Evolutionary conservation across 2,797 vertebrate genomes (phyloP).

Genomic region (Tapirus indicus): DNA sequence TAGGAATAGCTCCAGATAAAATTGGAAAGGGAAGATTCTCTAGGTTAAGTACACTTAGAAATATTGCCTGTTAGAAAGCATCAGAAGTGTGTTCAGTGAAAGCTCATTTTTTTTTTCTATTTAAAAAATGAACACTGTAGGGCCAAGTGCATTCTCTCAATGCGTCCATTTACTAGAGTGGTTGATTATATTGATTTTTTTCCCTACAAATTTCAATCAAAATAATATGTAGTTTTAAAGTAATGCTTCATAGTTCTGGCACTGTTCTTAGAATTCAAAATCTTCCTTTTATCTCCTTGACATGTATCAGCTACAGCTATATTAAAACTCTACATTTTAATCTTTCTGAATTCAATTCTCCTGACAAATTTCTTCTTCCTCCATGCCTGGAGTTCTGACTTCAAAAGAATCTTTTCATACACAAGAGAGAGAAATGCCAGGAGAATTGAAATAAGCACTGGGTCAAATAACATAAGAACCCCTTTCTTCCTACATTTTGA

Average conservation of each 20-base stretch:
- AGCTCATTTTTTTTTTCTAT: background rate
- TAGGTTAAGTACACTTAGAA: constrained; percentile 42
- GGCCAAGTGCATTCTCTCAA: constrained; percentile 8
- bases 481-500: constrained; percentile 5
- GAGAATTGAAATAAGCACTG: background rate
- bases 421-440: constrained; percentile 37
- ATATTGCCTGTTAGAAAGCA: constrained; percentile 46
- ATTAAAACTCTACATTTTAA: constrained; percentile 74
- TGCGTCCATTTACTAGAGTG: constrained; percentile 60
- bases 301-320: constrained; percentile 73
- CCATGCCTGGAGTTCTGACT: constrained; percentile 65
- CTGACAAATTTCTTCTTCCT: constrained; percentile 66
- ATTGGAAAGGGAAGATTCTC: background rate
- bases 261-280: constrained; percentile 34
- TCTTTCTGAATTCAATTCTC: constrained; percentile 68
- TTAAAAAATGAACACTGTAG: constrained; percentile 48
- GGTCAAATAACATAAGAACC: background rate
- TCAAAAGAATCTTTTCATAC: constrained; percentile 68
- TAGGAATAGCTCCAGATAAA: background rate
- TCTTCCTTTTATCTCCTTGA: constrained; percentile 74
- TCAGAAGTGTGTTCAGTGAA: background rate
- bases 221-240: constrained; percentile 71
- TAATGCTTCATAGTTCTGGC: background rate
- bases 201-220: constrained; percentile 69
- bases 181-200: constrained; percentile 78